These are phyloP conservation scores for Progne subis DNA, from an alignment of 2,113 vertebrate genomes.

Conservation along the genomic window DNA sequence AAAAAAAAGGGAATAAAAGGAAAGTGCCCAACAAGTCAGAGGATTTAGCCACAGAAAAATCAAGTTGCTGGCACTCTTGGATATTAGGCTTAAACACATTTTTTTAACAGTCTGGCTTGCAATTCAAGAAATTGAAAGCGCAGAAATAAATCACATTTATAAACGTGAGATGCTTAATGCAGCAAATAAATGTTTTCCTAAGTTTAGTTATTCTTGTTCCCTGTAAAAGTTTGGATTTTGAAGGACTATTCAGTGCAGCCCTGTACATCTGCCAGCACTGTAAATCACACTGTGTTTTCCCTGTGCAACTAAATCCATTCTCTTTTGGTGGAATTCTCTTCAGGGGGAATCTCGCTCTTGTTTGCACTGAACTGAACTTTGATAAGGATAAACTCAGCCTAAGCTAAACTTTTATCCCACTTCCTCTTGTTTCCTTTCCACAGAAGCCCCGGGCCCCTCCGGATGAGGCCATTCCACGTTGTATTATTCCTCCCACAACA, in stretches of 20 bases:
- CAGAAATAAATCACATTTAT: neutral
- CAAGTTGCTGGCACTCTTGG: neutral
- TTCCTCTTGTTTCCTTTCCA: neutral
- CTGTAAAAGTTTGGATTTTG: neutral
- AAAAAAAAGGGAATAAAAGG: neutral
- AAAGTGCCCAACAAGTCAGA: neutral
- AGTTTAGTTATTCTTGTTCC: neutral
- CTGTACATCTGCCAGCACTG: neutral
- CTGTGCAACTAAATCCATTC: neutral
- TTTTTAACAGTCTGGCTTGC: neutral
- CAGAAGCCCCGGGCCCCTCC: accelerated
- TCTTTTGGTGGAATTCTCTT: neutral
- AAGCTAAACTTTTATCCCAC: neutral
- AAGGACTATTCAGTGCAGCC: neutral
- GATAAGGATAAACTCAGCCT: neutral
- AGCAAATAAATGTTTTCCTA: neutral
- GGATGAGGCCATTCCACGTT: neutral
- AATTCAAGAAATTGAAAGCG: neutral
- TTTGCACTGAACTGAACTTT: neutral
- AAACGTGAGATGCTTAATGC: neutral
- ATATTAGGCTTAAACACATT: neutral
- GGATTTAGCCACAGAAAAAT: neutral
- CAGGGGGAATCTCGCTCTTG: neutral
- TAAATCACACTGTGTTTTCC: neutral
- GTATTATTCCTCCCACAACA: neutral